Evolutionary conservation across 2,113 vertebrate species (phyloP).

Genomic region (Genyomyrus donnyi): DNA sequence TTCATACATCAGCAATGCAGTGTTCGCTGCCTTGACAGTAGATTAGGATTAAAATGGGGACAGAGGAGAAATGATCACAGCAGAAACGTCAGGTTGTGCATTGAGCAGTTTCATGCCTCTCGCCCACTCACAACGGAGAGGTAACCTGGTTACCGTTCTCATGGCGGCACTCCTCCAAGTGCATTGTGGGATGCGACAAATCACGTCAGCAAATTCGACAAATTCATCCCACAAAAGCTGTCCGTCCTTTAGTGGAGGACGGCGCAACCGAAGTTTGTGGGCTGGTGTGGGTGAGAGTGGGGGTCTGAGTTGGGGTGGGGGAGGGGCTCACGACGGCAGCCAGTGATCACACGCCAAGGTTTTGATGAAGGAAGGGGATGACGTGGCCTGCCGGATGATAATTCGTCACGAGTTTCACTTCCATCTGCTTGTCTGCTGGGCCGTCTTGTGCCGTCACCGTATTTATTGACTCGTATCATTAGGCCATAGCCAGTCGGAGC

Average conservation of each 20-base stretch:
- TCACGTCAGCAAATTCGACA: conserved; percentile 56
- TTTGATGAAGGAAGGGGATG: conserved; percentile 61
- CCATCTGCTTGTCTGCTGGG: conserved; percentile 45
- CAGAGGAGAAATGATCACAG: not conserved
- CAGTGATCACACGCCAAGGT: conserved; percentile 63
- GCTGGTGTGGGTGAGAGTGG: conserved; percentile 22
- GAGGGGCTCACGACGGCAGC: conserved; percentile 42
- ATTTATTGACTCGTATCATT: conserved; percentile 62
- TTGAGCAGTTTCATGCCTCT: conserved; percentile 35
- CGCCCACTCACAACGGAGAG: conserved; percentile 50
- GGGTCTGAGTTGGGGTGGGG: conserved; percentile 25
- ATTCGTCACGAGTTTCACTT: conserved; percentile 37
- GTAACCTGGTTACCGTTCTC: conserved; percentile 63
- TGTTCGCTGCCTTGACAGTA: not conserved
- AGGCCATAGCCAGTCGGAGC: conserved; percentile 49
- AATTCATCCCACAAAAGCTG: conserved; percentile 63
- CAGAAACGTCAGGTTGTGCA: not conserved
- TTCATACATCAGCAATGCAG: not conserved
- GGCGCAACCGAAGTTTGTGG: conserved; percentile 37
- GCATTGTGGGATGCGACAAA: conserved; percentile 64
- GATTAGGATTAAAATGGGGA: not conserved
- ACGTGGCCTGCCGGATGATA: conserved; percentile 54
- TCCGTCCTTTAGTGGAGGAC: conserved; percentile 49
- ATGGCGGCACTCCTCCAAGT: conserved; percentile 47
- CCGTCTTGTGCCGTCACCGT: conserved; percentile 30